These are phyloP conservation scores for Drosophila cognata DNA, from an alignment of 2,888 invertebrate genomes.

Conservation along the genomic window DNA sequence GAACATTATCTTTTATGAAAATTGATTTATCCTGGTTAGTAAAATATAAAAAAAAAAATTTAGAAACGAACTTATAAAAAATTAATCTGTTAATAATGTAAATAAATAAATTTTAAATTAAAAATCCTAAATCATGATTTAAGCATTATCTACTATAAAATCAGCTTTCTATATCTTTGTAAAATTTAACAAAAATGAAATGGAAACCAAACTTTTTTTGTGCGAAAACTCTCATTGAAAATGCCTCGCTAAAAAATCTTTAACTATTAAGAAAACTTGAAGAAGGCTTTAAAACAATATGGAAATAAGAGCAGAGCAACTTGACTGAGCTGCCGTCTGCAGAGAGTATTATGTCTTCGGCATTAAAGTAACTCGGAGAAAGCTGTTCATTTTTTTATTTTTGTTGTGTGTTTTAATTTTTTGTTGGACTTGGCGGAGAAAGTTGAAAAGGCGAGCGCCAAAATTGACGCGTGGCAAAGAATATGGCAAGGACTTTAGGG, in stretches of 20 bases:
- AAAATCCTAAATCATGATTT: not conserved
- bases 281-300: not conserved
- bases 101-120: not conserved
- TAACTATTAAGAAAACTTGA: not conserved
- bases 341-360: not conserved
- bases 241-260: too few species aligned
- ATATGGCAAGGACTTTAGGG: constrained; percentile 42
- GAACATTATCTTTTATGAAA: too few species aligned
- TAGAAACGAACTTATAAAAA: not conserved
- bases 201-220: not conserved
- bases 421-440: constrained; percentile 35
- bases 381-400: not conserved
- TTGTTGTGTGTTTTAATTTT: constrained; percentile 20
- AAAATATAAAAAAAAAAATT: not conserved
- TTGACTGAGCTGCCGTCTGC: not conserved
- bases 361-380: not conserved
- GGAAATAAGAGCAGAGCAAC: not conserved
- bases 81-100: accelerated
- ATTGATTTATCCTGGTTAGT: not conserved
- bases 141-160: not conserved
- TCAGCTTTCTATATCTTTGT: not conserved
- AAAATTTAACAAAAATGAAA: not conserved
- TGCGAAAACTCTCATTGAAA: not conserved
- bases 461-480: constrained; percentile 71
- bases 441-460: constrained; percentile 72